Evolutionary conservation across 1,140 invertebrate genomes (phyloP).

Genomic region (Sesamia nonagrioides): DNA sequence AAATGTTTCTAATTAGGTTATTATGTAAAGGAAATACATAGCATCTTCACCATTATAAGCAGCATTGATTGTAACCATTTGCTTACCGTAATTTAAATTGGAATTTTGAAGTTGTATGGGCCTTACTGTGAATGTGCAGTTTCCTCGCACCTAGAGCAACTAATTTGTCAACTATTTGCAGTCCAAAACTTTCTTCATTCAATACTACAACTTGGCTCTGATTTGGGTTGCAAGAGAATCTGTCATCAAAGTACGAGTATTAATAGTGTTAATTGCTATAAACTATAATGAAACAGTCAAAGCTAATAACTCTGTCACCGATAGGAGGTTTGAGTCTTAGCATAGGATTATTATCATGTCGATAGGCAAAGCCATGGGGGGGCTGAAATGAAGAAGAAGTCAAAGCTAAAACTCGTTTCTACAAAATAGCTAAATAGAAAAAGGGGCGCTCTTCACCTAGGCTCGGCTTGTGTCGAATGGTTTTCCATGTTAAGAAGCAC

Average conservation of each 20-base stretch:
- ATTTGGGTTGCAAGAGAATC: constrained; percentile 12
- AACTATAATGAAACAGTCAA: too few relatives aligned
- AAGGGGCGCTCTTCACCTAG: constrained; percentile 41
- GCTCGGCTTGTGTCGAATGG: not conserved
- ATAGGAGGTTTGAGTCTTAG: too few relatives aligned
- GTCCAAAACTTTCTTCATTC: constrained; percentile 21
- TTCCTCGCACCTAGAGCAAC: constrained; percentile 29
- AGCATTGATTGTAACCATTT: not conserved
- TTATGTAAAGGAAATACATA: too few relatives aligned
- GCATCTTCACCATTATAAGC: not conserved
- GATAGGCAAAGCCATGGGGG: too few relatives aligned
- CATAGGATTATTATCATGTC: too few relatives aligned
- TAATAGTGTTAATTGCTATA: not conserved
- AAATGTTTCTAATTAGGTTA: too few relatives aligned
- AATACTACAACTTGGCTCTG: not conserved
- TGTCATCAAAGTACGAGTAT: not conserved
- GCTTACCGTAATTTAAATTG: constrained; percentile 23
- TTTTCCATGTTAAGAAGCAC: constrained; percentile 51
- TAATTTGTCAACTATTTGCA: constrained; percentile 1
- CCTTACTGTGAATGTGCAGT: not conserved
- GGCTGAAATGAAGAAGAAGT: too few relatives aligned
- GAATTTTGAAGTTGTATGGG: not conserved
- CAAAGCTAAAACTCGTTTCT: too few relatives aligned
- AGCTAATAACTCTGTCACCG: too few relatives aligned
- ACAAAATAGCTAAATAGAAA: too few relatives aligned